Evolutionary conservation across 2,113 vertebrate genomes (phyloP).

Genomic region (Todiramphus chloris): DNA sequence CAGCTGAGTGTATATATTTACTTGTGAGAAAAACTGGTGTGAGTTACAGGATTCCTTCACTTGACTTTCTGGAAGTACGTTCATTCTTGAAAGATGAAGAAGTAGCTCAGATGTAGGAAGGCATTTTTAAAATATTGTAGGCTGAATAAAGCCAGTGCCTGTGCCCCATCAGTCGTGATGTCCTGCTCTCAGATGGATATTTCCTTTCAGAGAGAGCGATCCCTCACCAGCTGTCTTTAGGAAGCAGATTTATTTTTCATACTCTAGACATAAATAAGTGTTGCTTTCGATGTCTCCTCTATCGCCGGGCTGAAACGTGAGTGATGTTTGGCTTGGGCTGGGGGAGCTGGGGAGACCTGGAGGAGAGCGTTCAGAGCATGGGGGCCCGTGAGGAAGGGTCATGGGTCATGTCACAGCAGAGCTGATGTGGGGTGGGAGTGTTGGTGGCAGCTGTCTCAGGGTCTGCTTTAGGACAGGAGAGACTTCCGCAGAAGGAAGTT

Average conservation of each 20-base stretch:
- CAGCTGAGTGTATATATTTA: not conserved
- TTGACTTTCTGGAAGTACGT: not conserved
- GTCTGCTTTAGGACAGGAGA: not conserved
- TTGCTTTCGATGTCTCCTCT: not conserved
- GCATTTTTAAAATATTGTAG: not conserved
- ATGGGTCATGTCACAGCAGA: not conserved
- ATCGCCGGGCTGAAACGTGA: rapidly evolving
- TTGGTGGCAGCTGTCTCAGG: not conserved
- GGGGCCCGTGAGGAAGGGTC: not conserved
- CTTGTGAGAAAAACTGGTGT: not conserved
- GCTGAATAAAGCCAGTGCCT: not conserved
- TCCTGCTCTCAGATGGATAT: not conserved
- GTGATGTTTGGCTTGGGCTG: not conserved
- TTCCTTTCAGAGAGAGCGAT: not conserved
- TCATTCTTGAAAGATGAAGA: not conserved
- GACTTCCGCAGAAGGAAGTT: not conserved
- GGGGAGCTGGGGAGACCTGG: not conserved
- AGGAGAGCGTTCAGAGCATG: not conserved
- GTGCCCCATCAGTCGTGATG: not conserved
- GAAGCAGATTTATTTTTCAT: not conserved
- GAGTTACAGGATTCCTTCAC: not conserved
- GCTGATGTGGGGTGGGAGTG: not conserved
- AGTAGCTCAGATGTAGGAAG: not conserved
- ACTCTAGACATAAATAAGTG: not conserved
- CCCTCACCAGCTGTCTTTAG: not conserved